Evolutionary conservation across 2,888 invertebrate species (phyloP).

Genomic region (Onchidella celtica): DNA sequence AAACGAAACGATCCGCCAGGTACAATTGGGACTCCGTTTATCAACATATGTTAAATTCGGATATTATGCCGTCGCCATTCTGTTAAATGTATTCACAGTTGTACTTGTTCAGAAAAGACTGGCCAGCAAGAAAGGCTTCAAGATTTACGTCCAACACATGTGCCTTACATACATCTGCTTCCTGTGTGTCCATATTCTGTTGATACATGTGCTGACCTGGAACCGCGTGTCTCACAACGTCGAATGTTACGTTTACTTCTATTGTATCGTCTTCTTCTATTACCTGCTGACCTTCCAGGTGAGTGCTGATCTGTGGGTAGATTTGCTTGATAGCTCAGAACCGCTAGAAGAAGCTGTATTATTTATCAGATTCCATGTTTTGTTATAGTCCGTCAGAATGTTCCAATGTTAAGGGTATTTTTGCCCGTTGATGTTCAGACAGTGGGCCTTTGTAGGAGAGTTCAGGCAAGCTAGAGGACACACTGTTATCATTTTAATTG

Average conservation of each 20-base stretch:
- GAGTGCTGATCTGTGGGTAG: too few species aligned
- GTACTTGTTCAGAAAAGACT: not conserved
- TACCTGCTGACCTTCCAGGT: slow-evolving; percentile 1
- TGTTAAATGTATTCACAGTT: not conserved
- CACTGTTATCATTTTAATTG: too few species aligned
- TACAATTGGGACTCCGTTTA: too few species aligned
- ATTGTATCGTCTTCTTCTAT: not conserved
- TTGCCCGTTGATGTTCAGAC: too few species aligned
- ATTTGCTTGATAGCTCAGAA: too few species aligned
- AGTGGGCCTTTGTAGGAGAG: too few species aligned
- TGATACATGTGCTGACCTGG: not conserved
- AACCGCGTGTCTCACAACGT: not conserved
- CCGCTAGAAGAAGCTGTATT: too few species aligned
- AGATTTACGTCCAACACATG: slow-evolving; percentile 8
- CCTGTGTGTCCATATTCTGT: not conserved
- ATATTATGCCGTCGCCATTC: not conserved
- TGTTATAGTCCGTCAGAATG: too few species aligned
- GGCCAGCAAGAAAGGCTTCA: not conserved
- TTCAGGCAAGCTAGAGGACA: too few species aligned
- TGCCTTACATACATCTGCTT: not conserved
- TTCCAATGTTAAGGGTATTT: too few species aligned
- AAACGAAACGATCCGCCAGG: too few species aligned
- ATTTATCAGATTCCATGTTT: too few species aligned
- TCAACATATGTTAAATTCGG: not conserved
- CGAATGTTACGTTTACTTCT: not conserved